Base-by-base conservation (phyloP, 1,140 invertebrate genomes). In the Anastatus disparis region DNA sequence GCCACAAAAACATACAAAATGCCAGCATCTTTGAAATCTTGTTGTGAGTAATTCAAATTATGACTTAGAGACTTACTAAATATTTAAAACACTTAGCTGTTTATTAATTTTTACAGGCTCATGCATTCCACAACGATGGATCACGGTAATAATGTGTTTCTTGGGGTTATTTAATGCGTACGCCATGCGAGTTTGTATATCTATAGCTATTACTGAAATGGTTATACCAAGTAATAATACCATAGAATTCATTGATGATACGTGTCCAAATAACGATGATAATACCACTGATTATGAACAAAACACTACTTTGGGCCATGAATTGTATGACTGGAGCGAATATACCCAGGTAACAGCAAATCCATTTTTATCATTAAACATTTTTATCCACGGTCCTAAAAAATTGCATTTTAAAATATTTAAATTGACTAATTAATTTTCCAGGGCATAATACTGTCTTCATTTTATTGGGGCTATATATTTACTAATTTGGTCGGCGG, bases 121-220 rank as follows among this genome's bases (percentile, higher is more conserved):
- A 9, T 10, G 12, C n/a, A 27, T 65, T 17, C 24, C 64, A n/a
- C 92, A 93, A 79, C 79, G 92, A 84, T 92, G 91, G 86, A 88
- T 94, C 50, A 88, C 95, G 76, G 91, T 93, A 1, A 84, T 95
- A 13, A 92, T 96, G 90, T 93, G 93, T 27, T 95, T 96, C 79
- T 81, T 94, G 71, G 94, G 93, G n/a, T 89, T 95, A 26, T 89
- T 65, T 12, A 35, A 65, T 40, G 35, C 48, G 1, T 65, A 53
- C 15, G 3, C 62, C 0, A 65, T 65, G 62, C 62, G 62, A 3
- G 24, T 26, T 26, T 65, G 62, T 13, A 12, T 65, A 24, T 40
- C 62, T 9, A 52, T 65, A 26, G 35, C 62, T 10, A 52, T 65
- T 17, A 65, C 62, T 1, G 8, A 65, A 53, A 65, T 65, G 62